Evolutionary conservation across 2,797 vertebrate species (phyloP), one percentile per base, ranked within the genome.

Genomic region (Coluber constrictor): DNA sequence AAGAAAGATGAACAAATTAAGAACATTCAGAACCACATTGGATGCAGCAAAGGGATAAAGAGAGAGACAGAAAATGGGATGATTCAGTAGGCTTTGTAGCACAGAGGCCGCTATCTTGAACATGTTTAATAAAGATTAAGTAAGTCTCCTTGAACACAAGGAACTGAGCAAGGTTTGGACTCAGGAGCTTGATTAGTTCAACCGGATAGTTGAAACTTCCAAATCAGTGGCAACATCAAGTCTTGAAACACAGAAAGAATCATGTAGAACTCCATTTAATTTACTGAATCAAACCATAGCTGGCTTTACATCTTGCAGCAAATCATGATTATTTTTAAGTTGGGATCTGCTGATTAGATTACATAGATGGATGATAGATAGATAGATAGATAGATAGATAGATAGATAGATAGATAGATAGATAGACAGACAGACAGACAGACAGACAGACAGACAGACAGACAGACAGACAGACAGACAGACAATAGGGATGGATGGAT

Each of bases 1-100:
- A 23, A 83, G 74, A 70, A 94, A 95, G 95, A 94, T 92, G 95
- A 90, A 94, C 3, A 83, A 83, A 83, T 47, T 23, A 95, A 96
- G 94, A 86, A 61, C 0, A 4, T 6, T 6, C n/a, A 13, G 10
- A 15, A 29, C 91, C 27, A 7, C 3, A 0, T 12, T 59, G 15
- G 11, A 0, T 11, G 32, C 59, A 70, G 32, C 59, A 70, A 55
- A 56, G 23, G 2, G 25, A 10, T 0, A 63, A 3, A 63, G 25
- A 61, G 7, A 37, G 61, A 18, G 4, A 4, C 7, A 1, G 59
- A 59, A 59, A 61, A 23, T 12, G n/a, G 83, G n/a, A 20, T 23
- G 32, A 60, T 61, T 20, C 37, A 18, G 60, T 32, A 15, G 7
- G 0, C 27, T 23, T 27, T 16, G 9, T 16, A 16, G 57, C 10